Evolutionary conservation across 1,140 invertebrate species (phyloP).

Genomic region (Listronotus oregonensis): DNA sequence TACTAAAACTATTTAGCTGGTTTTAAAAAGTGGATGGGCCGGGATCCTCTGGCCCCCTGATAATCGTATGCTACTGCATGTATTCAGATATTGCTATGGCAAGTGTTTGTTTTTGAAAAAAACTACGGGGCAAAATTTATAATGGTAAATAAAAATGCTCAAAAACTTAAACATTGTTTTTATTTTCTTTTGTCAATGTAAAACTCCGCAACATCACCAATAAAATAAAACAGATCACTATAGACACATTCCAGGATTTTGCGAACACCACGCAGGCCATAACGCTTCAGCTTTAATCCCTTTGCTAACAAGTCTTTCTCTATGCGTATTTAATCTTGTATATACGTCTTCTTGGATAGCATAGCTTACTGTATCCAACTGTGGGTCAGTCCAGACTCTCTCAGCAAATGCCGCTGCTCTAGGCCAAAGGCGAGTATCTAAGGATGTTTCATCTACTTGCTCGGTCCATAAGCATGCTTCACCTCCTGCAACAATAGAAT

Average conservation of each 20-base stretch:
- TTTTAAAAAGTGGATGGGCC: too few species aligned
- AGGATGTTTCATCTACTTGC: constrained; percentile 64
- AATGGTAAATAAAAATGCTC: too few species aligned
- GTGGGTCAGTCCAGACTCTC: constrained; percentile 61
- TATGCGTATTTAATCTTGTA: constrained; percentile 67
- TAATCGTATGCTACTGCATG: too few species aligned
- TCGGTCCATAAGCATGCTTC: constrained; percentile 76
- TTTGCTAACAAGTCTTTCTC: constrained; percentile 64
- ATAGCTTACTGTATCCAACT: constrained; percentile 39
- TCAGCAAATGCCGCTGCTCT: constrained; percentile 69
- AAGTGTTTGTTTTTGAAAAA: too few species aligned
- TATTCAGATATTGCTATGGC: too few species aligned
- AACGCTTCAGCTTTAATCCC: constrained; percentile 71
- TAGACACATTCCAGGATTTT: constrained; percentile 75
- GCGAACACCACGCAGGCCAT: constrained; percentile 75
- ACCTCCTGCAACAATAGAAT: constrained; percentile 55
- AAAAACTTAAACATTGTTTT: too few species aligned
- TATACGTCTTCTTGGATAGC: constrained; percentile 63
- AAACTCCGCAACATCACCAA: too few species aligned
- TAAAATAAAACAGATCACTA: too few species aligned
- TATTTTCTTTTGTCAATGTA: too few species aligned
- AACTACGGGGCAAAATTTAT: too few species aligned
- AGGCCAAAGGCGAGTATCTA: constrained; percentile 74
- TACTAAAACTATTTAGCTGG: too few species aligned
- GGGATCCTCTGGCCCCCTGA: too few species aligned